Base-by-base conservation (phyloP, 2,888 invertebrate genomes). In the Calameuta pallipes region DNA sequence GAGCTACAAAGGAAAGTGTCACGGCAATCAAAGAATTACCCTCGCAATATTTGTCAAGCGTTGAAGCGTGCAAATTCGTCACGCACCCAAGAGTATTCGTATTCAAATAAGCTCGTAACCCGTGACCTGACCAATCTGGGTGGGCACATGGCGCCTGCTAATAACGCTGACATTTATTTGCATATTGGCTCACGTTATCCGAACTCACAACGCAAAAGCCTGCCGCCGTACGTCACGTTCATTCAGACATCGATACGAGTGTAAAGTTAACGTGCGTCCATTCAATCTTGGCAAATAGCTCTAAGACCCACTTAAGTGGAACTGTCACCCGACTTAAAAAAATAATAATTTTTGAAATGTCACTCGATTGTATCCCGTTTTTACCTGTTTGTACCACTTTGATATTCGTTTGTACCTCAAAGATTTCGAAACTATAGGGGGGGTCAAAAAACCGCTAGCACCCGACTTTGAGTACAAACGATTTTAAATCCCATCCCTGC, bases 61-160 rank as follows among this genome's bases (percentile, higher is more conserved):
- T 71, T 6, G 70, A 70, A 70, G 11, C n/a, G 70, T n/a, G 71
- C 71, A 71, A 11, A 33, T 71, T 31, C 71, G 71, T 71, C 71
- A 71, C 71, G 71, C 12, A 71, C 31, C 31, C 71, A 31, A 23
- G 56, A 23, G 56, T 9, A 56, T 56, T 56, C 56, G 23, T 23
- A 56, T 56, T 56, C 56, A 56, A 56, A 56, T 56, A 30, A 71
- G 71, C 71, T 71, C 71, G 71, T 71, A 34, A 56, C 56, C 56
- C 56, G 56, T 56, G 15, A 56, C 33, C 13, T 34, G 15, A 71
- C 33, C 71, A 34, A 34, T 31, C 31, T 34, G 71, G 13, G 9
- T 11, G 71, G 23, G 31, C 33, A 34, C 12, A 71, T 33, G 33
- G 71, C 13, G 71, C 71, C 71, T 31, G 71, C 71, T 34, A 71